Percentiles rank a stretch among this genome's conserved stretches.
These are phyloP conservation scores for Labeo rohita DNA, from an alignment of 2,113 vertebrate genomes.

Conservation along the genomic window DNA sequence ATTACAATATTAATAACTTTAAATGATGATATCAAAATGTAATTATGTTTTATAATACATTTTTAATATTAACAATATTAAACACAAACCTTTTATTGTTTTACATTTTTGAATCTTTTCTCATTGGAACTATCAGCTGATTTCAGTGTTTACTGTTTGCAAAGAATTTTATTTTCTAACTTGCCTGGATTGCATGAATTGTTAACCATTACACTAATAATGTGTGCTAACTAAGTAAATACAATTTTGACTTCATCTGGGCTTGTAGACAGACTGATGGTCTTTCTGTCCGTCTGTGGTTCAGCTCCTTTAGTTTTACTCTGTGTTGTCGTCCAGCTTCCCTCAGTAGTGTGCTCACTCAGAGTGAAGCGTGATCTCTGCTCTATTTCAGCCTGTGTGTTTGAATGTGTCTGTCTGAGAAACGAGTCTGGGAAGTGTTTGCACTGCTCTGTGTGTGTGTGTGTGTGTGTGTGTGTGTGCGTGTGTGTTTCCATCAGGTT, in stretches of 20 bases:
- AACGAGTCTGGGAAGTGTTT: slow-evolving; percentile 34
- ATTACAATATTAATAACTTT: too few species aligned
- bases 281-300: too few species aligned
- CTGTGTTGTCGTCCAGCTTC: neutral
- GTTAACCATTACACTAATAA: too few species aligned
- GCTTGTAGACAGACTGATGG: neutral
- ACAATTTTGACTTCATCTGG: neutral
- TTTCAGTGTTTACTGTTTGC: neutral
- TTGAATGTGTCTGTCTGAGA: neutral
- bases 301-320: neutral
- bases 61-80: too few species aligned
- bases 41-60: too few species aligned
- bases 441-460: neutral
- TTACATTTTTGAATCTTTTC: too few species aligned
- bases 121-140: too few species aligned
- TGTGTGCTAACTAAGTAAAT: neutral
- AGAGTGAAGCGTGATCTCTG: neutral
- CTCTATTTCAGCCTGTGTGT: neutral
- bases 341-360: neutral
- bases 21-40: too few species aligned
- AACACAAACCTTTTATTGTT: too few species aligned
- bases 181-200: neutral
- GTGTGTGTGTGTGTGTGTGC: neutral
- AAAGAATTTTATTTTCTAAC: too few species aligned
- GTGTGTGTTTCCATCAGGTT: neutral